Evolutionary conservation across 2,797 vertebrate genomes (phyloP).

Genomic region (Enoplosus armatus): DNA sequence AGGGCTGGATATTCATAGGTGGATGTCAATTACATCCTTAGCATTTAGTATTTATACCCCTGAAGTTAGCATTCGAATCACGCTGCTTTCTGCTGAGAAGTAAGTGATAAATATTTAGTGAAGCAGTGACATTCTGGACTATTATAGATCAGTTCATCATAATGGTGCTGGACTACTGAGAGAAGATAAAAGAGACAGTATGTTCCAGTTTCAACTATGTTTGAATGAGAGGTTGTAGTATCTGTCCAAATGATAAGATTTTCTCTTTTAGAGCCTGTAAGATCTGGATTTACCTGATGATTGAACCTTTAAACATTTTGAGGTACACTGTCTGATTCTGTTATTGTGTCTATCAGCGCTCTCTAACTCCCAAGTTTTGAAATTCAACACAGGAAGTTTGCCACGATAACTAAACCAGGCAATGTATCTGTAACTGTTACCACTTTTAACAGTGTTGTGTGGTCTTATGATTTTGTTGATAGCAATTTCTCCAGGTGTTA

Average conservation of each 20-base stretch:
- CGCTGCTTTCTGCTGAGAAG: background rate
- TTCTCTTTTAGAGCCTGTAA: background rate
- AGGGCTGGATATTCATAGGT: background rate
- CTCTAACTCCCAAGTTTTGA: background rate
- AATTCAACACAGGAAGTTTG: background rate
- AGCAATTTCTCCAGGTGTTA: background rate
- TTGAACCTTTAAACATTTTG: background rate
- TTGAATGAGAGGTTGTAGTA: background rate
- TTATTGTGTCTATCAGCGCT: background rate
- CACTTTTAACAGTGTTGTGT: background rate
- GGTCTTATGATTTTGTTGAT: background rate
- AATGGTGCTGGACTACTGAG: background rate
- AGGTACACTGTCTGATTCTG: background rate
- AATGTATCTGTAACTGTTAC: background rate
- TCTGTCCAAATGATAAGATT: background rate
- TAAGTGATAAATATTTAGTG: background rate
- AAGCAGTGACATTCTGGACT: background rate
- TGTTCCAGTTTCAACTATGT: background rate
- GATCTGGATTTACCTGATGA: conserved; percentile 5
- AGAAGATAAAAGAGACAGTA: background rate
- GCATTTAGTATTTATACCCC: background rate
- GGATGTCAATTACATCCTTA: background rate
- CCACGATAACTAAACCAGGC: background rate
- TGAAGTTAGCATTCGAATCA: background rate
- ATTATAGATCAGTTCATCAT: background rate